These are phyloP conservation scores for Pterophyllum scalare DNA, from an alignment of 2,113 vertebrate species.

Conservation along the genomic window DNA sequence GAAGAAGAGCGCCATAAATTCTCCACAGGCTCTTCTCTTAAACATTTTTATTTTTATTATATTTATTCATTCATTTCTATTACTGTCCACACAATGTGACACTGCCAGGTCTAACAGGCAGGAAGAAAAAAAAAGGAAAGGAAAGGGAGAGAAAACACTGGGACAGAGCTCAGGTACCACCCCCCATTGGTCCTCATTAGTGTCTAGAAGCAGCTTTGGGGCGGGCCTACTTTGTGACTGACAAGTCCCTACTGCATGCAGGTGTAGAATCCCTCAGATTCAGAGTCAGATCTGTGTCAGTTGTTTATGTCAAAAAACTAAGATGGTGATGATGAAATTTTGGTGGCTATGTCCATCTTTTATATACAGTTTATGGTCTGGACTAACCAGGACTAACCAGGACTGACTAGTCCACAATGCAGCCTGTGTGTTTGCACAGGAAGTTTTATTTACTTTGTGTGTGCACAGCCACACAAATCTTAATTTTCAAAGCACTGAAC, in stretches of 20 bases:
- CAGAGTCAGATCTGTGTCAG: neutral
- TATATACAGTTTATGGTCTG: neutral
- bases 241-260: neutral
- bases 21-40: no score
- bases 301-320: neutral
- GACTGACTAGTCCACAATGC: neutral
- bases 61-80: no score
- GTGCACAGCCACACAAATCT: neutral
- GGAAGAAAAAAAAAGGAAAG: no score
- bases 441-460: neutral
- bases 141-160: no score
- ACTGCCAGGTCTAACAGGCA: no score
- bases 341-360: neutral
- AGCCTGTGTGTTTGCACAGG: no score
- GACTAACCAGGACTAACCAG: neutral
- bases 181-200: neutral
- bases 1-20: no score
- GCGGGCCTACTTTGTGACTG: neutral
- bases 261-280: rapidly evolving
- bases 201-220: neutral
- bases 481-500: constrained; percentile 6
- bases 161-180: no score
- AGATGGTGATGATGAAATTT: neutral
- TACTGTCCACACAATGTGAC: no score
- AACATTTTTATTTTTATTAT: no score